Evolutionary conservation across 2,113 vertebrate genomes (phyloP).

Genomic region (Anarhynchus alexandrinus): DNA sequence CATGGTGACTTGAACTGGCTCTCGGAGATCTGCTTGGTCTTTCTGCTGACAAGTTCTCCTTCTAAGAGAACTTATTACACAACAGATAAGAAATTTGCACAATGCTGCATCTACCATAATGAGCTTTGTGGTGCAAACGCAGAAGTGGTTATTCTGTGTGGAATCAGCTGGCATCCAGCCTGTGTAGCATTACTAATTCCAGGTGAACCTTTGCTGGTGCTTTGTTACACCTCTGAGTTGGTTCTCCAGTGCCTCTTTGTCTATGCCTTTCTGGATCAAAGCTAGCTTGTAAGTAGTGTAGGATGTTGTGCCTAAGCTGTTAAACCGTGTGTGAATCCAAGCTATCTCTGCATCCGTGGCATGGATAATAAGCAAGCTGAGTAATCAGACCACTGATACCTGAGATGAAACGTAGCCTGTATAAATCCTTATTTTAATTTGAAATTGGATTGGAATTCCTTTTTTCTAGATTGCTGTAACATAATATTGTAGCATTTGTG

Average conservation of each 20-base stretch:
- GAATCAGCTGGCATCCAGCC: not conserved
- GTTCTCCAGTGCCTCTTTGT: not conserved
- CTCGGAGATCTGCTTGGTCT: not conserved
- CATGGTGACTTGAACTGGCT: not conserved
- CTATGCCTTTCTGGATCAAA: not conserved
- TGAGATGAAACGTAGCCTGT: not conserved
- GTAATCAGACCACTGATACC: not conserved
- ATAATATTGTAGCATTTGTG: not conserved
- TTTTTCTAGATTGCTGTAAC: not conserved
- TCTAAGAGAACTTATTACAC: not conserved
- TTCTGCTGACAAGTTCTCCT: not conserved
- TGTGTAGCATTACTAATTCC: not conserved
- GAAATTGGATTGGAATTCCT: not conserved
- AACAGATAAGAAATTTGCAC: not conserved
- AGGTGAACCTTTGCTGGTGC: not conserved
- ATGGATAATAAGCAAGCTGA: not conserved
- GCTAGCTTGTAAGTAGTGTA: not conserved
- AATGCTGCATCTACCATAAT: not conserved
- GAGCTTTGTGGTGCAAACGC: not conserved
- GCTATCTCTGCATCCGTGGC: not conserved
- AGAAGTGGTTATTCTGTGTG: not conserved
- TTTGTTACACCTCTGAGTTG: not conserved
- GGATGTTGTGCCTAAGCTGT: not conserved
- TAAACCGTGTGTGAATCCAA: not conserved
- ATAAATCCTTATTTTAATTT: not conserved